Conservation (phyloP, 2,797 vertebrate species). For the Enteromius treurensis region DNA sequence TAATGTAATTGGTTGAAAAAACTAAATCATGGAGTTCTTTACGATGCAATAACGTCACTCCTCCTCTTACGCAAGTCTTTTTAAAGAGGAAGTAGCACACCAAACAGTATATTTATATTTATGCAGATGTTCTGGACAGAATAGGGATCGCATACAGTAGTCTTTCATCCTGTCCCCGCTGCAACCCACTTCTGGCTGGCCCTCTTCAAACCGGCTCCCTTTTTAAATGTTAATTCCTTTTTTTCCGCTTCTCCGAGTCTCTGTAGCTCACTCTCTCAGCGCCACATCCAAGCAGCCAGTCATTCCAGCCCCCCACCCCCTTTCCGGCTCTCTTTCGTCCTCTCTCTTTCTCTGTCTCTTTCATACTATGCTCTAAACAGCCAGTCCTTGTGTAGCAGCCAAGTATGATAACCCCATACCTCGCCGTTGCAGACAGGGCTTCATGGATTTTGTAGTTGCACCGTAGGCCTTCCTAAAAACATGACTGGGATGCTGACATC, state of each 20-base stretch:
- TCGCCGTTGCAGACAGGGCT: not conserved
- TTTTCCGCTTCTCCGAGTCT: slow-evolving; percentile 59
- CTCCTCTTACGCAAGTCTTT: slow-evolving; percentile 22
- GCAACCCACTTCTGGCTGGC: slow-evolving; percentile 47
- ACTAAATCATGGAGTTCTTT: not conserved
- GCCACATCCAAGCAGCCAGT: slow-evolving; percentile 55
- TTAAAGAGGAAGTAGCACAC: slow-evolving; percentile 51
- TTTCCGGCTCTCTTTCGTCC: slow-evolving; percentile 26
- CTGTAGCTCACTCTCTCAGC: slow-evolving; percentile 41
- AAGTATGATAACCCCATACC: slow-evolving; percentile 55
- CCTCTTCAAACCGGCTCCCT: slow-evolving; percentile 57
- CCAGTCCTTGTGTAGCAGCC: slow-evolving; percentile 60
- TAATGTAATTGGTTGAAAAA: not conserved
- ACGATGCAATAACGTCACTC: not conserved
- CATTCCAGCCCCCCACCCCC: slow-evolving; percentile 46
- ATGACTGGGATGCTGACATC: slow-evolving; percentile 4
- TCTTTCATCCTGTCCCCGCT: slow-evolving; percentile 58
- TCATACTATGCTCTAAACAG: slow-evolving; percentile 55
- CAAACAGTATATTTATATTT: slow-evolving; percentile 48
- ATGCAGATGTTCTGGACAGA: slow-evolving; percentile 59
- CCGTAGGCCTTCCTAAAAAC: not conserved
- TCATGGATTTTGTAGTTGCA: slow-evolving; percentile 20
- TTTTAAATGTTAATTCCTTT: slow-evolving; percentile 68
- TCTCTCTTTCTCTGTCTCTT: slow-evolving; percentile 21
- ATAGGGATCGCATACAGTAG: slow-evolving; percentile 56